Evolutionary conservation across 2,113 vertebrate species (phyloP).

Genomic region (Melospiza georgiana): DNA sequence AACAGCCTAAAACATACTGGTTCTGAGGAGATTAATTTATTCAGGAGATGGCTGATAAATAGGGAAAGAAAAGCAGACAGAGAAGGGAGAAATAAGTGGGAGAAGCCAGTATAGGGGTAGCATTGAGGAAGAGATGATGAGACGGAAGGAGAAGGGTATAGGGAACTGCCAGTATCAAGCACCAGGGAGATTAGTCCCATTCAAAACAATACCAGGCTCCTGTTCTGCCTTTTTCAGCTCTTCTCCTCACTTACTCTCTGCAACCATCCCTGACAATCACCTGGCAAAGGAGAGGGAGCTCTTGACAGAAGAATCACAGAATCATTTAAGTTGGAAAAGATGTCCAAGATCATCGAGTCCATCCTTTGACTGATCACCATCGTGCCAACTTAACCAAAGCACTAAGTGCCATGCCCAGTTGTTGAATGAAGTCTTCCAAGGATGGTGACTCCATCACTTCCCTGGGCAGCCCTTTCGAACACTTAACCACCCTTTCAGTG

Average conservation of each 20-base stretch:
- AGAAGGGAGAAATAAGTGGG: background rate
- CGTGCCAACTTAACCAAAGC: background rate
- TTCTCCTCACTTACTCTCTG: background rate
- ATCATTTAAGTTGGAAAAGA: background rate
- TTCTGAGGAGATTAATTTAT: background rate
- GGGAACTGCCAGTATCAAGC: accelerated
- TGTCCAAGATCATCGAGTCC: background rate
- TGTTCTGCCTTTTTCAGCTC: background rate
- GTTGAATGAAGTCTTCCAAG: background rate
- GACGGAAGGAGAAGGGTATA: background rate
- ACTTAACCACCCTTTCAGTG: background rate
- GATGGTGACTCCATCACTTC: background rate
- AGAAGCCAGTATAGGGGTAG: background rate
- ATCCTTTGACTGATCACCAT: background rate
- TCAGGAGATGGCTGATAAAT: background rate
- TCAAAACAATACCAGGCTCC: background rate
- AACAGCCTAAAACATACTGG: background rate
- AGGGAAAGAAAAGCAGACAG: background rate
- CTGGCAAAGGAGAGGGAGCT: background rate
- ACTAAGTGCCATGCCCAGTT: background rate
- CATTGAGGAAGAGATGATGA: background rate
- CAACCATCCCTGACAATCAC: background rate
- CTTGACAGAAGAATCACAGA: background rate
- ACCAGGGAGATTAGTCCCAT: background rate
- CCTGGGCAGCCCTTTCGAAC: background rate